These are phyloP conservation scores for Neolamprologus tretocephalus DNA, from an alignment of 2,113 vertebrate genomes.

Conservation along the genomic window DNA sequence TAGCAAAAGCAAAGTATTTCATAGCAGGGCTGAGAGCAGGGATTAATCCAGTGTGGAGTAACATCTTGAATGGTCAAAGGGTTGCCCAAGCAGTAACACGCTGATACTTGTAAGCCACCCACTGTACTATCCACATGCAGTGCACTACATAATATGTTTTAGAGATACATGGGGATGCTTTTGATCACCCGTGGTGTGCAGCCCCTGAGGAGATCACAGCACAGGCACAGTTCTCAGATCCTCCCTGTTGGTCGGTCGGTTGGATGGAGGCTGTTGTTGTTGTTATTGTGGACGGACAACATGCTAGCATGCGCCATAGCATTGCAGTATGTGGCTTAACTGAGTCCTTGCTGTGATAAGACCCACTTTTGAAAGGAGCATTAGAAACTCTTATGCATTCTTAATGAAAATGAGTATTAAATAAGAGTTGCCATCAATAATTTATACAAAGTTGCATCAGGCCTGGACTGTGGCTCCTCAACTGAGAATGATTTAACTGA, in stretches of 20 bases:
- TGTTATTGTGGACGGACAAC: background rate
- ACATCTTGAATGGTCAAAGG: background rate
- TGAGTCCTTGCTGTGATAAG: background rate
- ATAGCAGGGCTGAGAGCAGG: background rate
- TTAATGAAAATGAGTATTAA: background rate
- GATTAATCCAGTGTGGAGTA: background rate
- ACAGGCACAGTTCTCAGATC: background rate
- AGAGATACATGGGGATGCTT: constrained; percentile 10
- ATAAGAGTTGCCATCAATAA: background rate
- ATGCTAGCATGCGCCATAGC: background rate
- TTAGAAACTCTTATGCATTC: background rate
- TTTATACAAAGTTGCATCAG: background rate
- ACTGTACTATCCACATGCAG: background rate
- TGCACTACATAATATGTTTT: background rate
- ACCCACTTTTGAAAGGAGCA: background rate
- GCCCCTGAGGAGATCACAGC: constrained; percentile 23
- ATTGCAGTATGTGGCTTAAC: background rate
- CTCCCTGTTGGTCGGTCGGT: background rate
- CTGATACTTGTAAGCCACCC: background rate
- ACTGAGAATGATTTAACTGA: background rate
- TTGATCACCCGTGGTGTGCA: constrained; percentile 4
- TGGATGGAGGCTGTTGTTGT: background rate
- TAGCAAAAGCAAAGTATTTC: background rate
- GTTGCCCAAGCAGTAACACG: background rate
- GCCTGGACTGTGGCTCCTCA: background rate